Evolutionary conservation across 2,113 vertebrate species (phyloP).

Genomic region (Sciurus niger): DNA sequence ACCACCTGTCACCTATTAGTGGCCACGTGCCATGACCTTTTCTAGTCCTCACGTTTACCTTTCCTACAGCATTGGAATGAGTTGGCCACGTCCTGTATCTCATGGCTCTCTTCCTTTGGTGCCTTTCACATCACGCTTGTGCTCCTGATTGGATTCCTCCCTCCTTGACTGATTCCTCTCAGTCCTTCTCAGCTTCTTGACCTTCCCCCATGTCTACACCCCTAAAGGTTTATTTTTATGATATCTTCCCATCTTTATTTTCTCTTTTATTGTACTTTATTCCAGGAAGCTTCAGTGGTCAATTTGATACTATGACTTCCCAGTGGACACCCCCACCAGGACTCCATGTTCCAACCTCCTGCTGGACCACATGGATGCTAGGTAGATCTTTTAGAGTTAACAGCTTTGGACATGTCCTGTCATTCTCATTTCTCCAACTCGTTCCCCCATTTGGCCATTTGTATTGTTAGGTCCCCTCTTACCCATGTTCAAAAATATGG

Average conservation of each 20-base stretch:
- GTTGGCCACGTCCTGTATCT: not conserved
- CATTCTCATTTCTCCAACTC: not conserved
- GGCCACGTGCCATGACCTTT: not conserved
- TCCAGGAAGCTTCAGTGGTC: not conserved
- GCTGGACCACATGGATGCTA: too few species aligned
- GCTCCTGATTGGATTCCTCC: not conserved
- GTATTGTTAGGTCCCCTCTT: not conserved
- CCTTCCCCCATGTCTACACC: too few species aligned
- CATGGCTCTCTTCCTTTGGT: not conserved
- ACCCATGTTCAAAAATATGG: not conserved
- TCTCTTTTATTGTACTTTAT: not conserved
- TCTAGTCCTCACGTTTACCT: not conserved
- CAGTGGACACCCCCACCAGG: not conserved
- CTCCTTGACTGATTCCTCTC: not conserved
- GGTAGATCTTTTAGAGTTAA: not conserved
- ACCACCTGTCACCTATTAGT: not conserved
- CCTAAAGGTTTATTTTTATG: not conserved
- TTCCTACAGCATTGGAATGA: not conserved
- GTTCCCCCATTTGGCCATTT: not conserved
- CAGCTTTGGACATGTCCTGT: not conserved
- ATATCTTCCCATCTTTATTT: not conserved
- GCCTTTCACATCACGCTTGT: not conserved
- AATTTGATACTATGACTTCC: not conserved
- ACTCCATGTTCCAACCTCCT: not conserved
- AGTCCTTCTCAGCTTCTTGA: not conserved